These are phyloP conservation scores for Chaenodraco wilsoni DNA, from an alignment of 2,797 vertebrate genomes.

Conservation along the genomic window DNA sequence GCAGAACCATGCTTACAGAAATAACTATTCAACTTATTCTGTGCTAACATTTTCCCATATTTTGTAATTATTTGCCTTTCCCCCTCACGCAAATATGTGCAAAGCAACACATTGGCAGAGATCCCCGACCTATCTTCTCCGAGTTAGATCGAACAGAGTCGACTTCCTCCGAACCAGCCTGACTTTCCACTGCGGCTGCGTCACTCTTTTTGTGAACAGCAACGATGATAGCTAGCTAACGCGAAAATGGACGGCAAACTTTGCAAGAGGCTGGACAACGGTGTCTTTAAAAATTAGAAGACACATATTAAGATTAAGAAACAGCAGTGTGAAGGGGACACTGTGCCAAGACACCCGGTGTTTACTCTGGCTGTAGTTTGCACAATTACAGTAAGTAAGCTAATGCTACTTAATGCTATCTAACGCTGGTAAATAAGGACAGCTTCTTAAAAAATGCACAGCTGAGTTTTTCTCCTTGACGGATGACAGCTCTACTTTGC, in stretches of 20 bases:
- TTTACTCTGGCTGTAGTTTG: slow-evolving; percentile 36
- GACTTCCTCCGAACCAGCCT: slow-evolving; percentile 62
- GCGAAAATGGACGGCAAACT: slow-evolving; percentile 49
- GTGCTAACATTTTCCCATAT: accelerated
- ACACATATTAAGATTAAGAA: slow-evolving; percentile 7
- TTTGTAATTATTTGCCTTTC: accelerated
- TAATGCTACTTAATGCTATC: slow-evolving; percentile 40
- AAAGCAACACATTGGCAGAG: slow-evolving; percentile 42
- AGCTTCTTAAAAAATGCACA: slow-evolving; percentile 33
- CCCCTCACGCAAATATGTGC: too few species aligned
- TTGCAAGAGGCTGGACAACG: slow-evolving; percentile 9
- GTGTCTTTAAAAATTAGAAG: slow-evolving; percentile 3
- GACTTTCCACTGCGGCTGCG: slow-evolving; percentile 80
- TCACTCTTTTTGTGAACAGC: slow-evolving; percentile 66
- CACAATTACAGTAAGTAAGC: slow-evolving; percentile 56
- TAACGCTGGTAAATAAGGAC: slow-evolving; percentile 54
- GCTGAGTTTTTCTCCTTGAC: slow-evolving; percentile 8
- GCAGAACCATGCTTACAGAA: too few species aligned
- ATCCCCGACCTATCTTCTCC: slow-evolving; percentile 6
- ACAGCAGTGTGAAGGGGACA: neutral
- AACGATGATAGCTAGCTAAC: slow-evolving; percentile 72
- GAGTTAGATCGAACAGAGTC: slow-evolving; percentile 54
- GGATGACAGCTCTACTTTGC: slow-evolving; percentile 27
- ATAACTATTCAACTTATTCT: neutral
- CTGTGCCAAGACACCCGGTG: slow-evolving; percentile 10